phyloP scores from a whole-genome alignment of 2,888 invertebrate genomes.

The Agrotis exclamationis region DNA sequence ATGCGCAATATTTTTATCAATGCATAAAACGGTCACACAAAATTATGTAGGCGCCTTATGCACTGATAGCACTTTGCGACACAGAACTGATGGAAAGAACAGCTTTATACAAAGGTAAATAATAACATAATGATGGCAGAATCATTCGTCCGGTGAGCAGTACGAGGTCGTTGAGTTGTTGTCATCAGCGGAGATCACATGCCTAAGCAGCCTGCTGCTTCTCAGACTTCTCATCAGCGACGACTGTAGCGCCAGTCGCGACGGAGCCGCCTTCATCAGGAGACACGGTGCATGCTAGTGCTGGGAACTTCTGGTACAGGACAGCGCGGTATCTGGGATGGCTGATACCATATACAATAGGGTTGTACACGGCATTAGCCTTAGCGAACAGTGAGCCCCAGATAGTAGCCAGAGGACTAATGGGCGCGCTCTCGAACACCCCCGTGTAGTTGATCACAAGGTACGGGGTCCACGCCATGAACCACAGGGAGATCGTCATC shows the following conservation, averaged over 20 bases:
- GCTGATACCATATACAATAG: conserved; percentile 97
- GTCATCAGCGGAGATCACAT: conserved; percentile 25
- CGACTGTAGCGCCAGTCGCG: conserved; percentile 93
- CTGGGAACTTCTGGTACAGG: conserved; percentile 94
- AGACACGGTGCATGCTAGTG: conserved; percentile 92
- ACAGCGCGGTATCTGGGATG: conserved; percentile 95
- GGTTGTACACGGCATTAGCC: conserved; percentile 97
- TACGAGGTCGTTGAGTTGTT: conserved; percentile 50
- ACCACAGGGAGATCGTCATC: conserved; percentile 97
- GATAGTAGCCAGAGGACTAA: conserved; percentile 95
- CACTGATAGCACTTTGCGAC: conserved; percentile 74
- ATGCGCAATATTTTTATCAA: conserved; percentile 21
- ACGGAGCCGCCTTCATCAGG: conserved; percentile 92
- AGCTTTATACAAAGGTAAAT: conserved; percentile 27
- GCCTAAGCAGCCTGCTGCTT: conserved; percentile 92
- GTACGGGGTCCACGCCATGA: conserved; percentile 98
- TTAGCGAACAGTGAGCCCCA: conserved; percentile 98
- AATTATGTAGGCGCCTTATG: conserved; percentile 77
- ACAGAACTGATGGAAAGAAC: conserved; percentile 68
- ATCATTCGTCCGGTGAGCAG: conserved; percentile 74
- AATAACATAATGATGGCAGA: conserved; percentile 67
- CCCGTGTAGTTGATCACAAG: conserved; percentile 95
- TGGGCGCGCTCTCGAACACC: conserved; percentile 93
- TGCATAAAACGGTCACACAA: conserved; percentile 69
- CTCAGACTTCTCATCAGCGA: conserved; percentile 93